phyloP scores from a whole-genome alignment of 2,113 vertebrate genomes.

The Prunella himalayana region DNA sequence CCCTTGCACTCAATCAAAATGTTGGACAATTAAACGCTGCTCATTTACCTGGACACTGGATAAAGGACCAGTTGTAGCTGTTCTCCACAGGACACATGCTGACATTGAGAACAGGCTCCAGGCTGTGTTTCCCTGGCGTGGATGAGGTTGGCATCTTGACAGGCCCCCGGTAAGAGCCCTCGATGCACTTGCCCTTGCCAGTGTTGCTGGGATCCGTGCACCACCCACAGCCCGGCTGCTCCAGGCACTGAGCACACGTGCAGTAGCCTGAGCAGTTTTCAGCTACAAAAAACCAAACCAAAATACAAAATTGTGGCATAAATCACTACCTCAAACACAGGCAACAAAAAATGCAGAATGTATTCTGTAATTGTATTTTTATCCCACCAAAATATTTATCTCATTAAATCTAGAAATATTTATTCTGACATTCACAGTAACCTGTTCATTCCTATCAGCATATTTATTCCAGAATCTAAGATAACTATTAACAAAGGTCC shows the following conservation, averaged over 20 bases:
- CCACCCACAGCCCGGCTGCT: conserved; percentile 96
- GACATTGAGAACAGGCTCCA: conserved; percentile 84
- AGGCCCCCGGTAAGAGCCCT: conserved; percentile 88
- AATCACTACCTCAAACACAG: neutral
- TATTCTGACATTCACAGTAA: neutral
- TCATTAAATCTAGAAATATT: neutral
- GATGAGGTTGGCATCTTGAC: conserved; percentile 77
- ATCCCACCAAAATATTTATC: neutral
- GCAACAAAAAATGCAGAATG: fast-evolving
- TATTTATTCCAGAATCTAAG: neutral
- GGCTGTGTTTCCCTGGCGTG: conserved; percentile 59
- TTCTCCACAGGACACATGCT: conserved; percentile 85
- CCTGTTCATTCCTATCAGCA: neutral
- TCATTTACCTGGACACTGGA: conserved; percentile 89
- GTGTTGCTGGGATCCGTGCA: conserved; percentile 95
- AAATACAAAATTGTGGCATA: neutral
- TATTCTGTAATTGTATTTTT: neutral
- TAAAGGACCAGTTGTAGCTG: conserved; percentile 94
- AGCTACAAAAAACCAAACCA: conserved; percentile 61
- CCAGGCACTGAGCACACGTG: conserved; percentile 90
- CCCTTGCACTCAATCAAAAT: fast-evolving
- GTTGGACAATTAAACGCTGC: fast-evolving
- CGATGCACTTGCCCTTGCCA: conserved; percentile 90
- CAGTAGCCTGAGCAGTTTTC: conserved; percentile 97
- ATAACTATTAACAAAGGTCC: neutral